Evolutionary conservation across 2,888 invertebrate species (phyloP), one percentile per base, ranked within the genome.

Genomic region (Rotaria socialis): DNA sequence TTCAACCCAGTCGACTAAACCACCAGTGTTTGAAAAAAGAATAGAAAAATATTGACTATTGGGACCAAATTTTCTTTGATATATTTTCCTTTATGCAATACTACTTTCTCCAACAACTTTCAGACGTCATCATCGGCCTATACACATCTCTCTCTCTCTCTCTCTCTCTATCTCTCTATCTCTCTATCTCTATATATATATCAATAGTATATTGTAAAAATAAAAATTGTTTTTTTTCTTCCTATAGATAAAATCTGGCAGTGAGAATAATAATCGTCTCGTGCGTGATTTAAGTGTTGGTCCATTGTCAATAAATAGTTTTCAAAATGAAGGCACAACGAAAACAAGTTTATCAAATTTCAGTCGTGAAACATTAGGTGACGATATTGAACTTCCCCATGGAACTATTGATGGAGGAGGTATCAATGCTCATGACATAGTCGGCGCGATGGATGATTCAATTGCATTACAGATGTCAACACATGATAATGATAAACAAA

Each of bases 291-390:
- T n/a, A 0, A 80, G 80, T 47, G 22, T 80, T 47, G 67, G 67
- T 67, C 80, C 80, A 47, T 80, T 80, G 35, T 80, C 80, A n/a
- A n/a, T 80, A 35, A 80, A 43, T 47, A 80, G 80, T 80, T 80
- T 47, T 80, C 80, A 80, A 80, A 35, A 67, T 35, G 67, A 67
- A 16, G 67, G 19, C 16, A 43, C 80, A n/a, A 47, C 80, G 11
- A 80, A 80, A 47, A 80, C 47, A 47, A 47, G 47, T n/a, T 47
- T 80, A n/a, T 80, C 80, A 47, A 80, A 35, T 80, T 80, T 47
- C 19, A 80, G 80, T 80, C 80, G 80, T 47, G 80, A 80, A 80
- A 80, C 80, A 80, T 80, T 80, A 47, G 80, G n/a, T 24, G 80
- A 80, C 35, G 80, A 47, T 11, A 80, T n/a, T 47, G 80, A 80